A percentile compares a stretch with the other conserved stretches of the same genome.
Conservation (phyloP, 2,888 invertebrate species). For the Drosophila paracracens region DNA sequence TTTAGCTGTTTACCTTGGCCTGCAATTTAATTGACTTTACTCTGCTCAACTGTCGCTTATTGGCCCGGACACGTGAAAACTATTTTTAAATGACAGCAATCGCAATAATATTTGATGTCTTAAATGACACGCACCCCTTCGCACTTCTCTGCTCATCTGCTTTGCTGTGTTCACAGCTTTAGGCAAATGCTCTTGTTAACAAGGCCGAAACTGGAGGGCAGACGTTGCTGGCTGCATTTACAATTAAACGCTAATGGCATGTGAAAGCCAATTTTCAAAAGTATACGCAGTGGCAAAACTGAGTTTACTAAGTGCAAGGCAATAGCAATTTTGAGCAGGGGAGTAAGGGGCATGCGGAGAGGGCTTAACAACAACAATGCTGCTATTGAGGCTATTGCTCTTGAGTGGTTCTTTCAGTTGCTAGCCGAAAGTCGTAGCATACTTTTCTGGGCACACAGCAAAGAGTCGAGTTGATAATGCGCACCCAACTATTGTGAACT, state of each 20-base stretch:
- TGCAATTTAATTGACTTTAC: constrained; percentile 50
- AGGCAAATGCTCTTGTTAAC: constrained; percentile 73
- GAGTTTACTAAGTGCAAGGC: constrained; percentile 68
- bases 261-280: constrained; percentile 79
- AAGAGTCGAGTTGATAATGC: constrained; percentile 39
- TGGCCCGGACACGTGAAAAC: constrained; percentile 36
- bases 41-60: constrained; percentile 59
- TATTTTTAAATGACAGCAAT: constrained; percentile 49
- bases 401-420: constrained; percentile 56
- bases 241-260: constrained; percentile 82
- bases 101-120: constrained; percentile 71
- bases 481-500: constrained; percentile 48
- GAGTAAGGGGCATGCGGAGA: neutral
- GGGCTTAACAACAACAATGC: constrained; percentile 39
- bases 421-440: constrained; percentile 57
- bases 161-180: constrained; percentile 52
- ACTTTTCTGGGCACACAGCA: constrained; percentile 46
- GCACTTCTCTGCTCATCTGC: neutral
- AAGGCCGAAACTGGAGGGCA: constrained; percentile 46
- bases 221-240: constrained; percentile 21
- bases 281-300: constrained; percentile 65
- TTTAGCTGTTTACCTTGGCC: constrained; percentile 27
- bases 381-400: constrained; percentile 57
- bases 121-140: constrained; percentile 40
- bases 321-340: constrained; percentile 60